These are phyloP conservation scores for Pemphigus obesinymphae DNA, from an alignment of 1,140 invertebrate species.

Conservation along the genomic window DNA sequence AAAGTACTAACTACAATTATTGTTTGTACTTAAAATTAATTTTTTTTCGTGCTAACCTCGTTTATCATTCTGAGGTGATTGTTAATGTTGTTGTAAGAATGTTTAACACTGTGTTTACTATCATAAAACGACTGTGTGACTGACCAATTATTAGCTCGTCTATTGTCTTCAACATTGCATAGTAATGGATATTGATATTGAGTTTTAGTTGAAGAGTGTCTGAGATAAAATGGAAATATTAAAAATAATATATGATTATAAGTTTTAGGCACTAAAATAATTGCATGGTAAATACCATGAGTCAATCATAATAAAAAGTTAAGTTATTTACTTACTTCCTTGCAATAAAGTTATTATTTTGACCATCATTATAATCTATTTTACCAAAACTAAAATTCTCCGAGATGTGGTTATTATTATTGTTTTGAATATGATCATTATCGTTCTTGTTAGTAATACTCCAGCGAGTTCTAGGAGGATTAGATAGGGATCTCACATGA, in stretches of 20 bases:
- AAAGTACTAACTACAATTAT: not conserved
- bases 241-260: not conserved
- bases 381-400: slow-evolving; percentile 12
- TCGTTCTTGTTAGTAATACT: not conserved
- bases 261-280: no score
- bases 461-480: slow-evolving; percentile 10
- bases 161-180: slow-evolving; percentile 15
- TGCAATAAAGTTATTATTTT: slow-evolving; percentile 19
- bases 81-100: slow-evolving; percentile 29
- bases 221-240: not conserved
- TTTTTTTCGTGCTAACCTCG: not conserved
- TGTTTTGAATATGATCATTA: slow-evolving; percentile 19
- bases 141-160: slow-evolving; percentile 25
- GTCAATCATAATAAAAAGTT: not conserved
- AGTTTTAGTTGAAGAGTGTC: not conserved
- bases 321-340: slow-evolving; percentile 31
- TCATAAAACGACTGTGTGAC: slow-evolving; percentile 24
- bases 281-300: not conserved
- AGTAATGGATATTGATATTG: slow-evolving; percentile 15
- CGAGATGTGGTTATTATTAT: slow-evolving; percentile 5
- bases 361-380: slow-evolving; percentile 25
- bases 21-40: not conserved
- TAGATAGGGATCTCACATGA: not conserved
- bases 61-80: slow-evolving; percentile 30
- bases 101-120: slow-evolving; percentile 14